Base-by-base conservation (phyloP, 2,113 vertebrate genomes). In the Hypocryptadius cinnamomeus region DNA sequence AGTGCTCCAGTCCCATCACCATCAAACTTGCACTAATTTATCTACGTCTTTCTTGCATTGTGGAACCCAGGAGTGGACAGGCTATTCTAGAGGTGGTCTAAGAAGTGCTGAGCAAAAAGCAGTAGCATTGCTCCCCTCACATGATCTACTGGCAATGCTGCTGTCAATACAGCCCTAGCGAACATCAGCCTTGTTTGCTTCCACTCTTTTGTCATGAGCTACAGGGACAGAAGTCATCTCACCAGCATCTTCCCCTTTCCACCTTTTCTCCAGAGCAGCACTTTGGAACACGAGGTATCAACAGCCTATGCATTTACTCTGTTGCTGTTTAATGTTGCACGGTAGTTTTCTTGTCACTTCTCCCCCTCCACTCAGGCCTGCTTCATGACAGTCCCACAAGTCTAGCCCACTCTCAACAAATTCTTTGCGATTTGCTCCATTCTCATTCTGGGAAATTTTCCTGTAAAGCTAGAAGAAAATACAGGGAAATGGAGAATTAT, bases 111-210 rank as follows among this genome's bases (percentile, higher is more conserved):
- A 70, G 12, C 71, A 30, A 74, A 70, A 84, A 53, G 13, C 3
- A 3, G 9, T 6, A 27, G 37, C 0, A 0, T 30, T 0, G 0
- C 18, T 45, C 17, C 9, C 10, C 20, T 87, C 23, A 8, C 17
- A 45, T 0, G 0, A 13, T 59, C 48, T 65, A 11, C 44, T 65
- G 83, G 5, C 48, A 71, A 6, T 53, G 39, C 33, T 63, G 47
- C 35, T 53, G 22, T 31, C 44, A 28, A 6, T 40, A 37, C 11
- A 60, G 22, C 13, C 47, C 28, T 4, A 2, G 16, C 11, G 31
- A 23, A 35, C 17, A 12, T 35, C 22, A 8, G 35, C 45, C 7
- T 27, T 37, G 14, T 70, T 81, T 65, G 42, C 42, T 71, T 47
- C 35, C 83, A 21, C 17, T 66, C 51, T 71, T 63, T n/a, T 42